Base-by-base conservation (phyloP, 2,797 vertebrate species). In the Tokudaia muenninki region DNA sequence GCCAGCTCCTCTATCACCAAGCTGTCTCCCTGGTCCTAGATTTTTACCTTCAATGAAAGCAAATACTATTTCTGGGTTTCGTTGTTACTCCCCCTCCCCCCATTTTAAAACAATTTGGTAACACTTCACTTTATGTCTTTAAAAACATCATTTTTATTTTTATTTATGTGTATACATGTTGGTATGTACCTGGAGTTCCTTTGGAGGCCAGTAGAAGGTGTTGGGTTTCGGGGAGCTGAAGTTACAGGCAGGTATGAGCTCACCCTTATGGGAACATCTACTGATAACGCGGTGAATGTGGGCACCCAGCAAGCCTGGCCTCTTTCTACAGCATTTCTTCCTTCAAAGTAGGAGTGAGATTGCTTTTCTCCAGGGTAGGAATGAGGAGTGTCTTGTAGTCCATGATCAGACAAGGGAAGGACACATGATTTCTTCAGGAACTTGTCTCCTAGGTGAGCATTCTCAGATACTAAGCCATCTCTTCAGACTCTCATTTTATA, bases 71-170 rank as follows among this genome's bases (percentile, higher is more conserved):
- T 91, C 57, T 29, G 57, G 81, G 37, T 41, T 41, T 94, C 74
- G 81, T n/a, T 34, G 14, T 77, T 19, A 21, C 61, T 31, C 0
- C 80, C 10, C 17, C 57, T 52, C 52, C 52, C 1, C 70, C 67
- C 81, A 61, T 70, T 86, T 63, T 80, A 41, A 65, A 94, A 47
- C 7, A 57, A 72, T 44, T 83, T 91, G 10, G 72, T 24, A 9
- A n/a, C 84, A 59, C 75, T 94, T 90, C 13, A 29, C 78, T 37
- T 63, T 89, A 86, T 65, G 72, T 9, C 22, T 91, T 94, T 81
- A 79, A 74, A 80, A 65, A 84, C 10, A 65, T 11, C 5, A 31
- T 65, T 34, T 41, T 44, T 6, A 41, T 59, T 59, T 55, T 57
- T 37, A 21, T 61, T 63, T 67, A 50, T 22, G 44, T 67, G 31